Base-by-base conservation (phyloP, 2,888 invertebrate genomes). In the Microctonus hyperodae region DNA sequence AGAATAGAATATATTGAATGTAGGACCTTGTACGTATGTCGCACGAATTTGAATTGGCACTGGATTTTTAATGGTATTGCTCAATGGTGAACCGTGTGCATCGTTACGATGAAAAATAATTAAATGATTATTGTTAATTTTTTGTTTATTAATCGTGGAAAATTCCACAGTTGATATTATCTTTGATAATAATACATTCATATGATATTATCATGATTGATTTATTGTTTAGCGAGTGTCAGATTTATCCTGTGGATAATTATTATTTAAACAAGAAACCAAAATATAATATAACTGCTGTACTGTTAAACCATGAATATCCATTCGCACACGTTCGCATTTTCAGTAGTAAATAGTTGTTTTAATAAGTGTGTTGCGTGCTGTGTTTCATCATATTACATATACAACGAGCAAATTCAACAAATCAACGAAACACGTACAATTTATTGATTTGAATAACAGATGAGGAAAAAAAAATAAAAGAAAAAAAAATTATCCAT, bases 361-460 rank as follows among this genome's bases (percentile, higher is more conserved):
- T 78, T 44, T 81, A 70, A 71, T 72, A 78, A 81, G 82, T 83
- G 79, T 83, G 83, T 79, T 82, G 81, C 79, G 82, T 82, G 79
- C 79, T 74, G 75, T 78, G 75, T 75, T 72, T 69, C 68, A n/a
- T n/a, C n/a, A 66, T 68, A 44, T 44, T 44, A 44, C 44, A 44
- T 44, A 44, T 44, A 44, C 44, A 44, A n/a, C 44, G 48, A 60
- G 13, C 31, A 55, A 55, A 55, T 28, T 33, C 16, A 33, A 55
- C 20, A 31, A 33, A 28, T 53, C 31, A 31, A 55, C 55, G 31
- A n/a, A 55, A 31, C 44, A 44, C 44, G 16, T 37, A n/a, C 1
- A 37, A 44, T 44, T 6, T 9, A 44, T 44, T 44, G 16, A n/a
- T n/a, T n/a, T n/a, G n/a, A n/a, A n/a, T n/a, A n/a, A n/a, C n/a